Percentiles rank a stretch among this genome's conserved stretches.
Evolutionary conservation across 2,113 vertebrate genomes (phyloP).

Genomic region (Cichladusa arquata): DNA sequence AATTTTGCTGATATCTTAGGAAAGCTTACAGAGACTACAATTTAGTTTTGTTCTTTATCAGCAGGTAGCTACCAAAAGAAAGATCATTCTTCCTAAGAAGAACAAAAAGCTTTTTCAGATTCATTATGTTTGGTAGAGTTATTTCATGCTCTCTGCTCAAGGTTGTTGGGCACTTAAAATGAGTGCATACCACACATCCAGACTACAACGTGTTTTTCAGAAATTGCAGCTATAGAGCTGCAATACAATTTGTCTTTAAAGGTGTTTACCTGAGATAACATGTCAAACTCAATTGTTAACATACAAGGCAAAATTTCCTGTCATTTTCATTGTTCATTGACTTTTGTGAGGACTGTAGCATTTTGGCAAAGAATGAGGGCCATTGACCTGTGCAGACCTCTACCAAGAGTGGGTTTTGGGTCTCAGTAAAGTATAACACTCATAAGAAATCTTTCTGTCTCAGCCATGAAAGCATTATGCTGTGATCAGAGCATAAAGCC

Average conservation of each 20-base stretch:
- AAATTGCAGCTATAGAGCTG: not conserved
- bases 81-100: not conserved
- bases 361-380: not conserved
- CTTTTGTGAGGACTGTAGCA: not conserved
- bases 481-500: not conserved
- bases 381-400: not conserved
- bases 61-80: not conserved
- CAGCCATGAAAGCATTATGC: not conserved
- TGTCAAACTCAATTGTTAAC: fast-evolving
- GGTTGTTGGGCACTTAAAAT: not conserved
- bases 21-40: not conserved
- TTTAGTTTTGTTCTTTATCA: not conserved
- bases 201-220: not conserved
- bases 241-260: not conserved
- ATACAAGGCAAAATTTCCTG: not conserved
- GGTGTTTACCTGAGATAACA: not conserved
- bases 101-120: not conserved
- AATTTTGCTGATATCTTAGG: not conserved
- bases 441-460: not conserved
- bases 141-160: not conserved
- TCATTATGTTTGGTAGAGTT: not conserved
- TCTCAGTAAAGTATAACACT: not conserved
- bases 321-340: not conserved
- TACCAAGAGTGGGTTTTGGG: not conserved
- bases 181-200: not conserved